Evolutionary conservation across 2,113 vertebrate species (phyloP).

Genomic region (Actenoides hombroni): DNA sequence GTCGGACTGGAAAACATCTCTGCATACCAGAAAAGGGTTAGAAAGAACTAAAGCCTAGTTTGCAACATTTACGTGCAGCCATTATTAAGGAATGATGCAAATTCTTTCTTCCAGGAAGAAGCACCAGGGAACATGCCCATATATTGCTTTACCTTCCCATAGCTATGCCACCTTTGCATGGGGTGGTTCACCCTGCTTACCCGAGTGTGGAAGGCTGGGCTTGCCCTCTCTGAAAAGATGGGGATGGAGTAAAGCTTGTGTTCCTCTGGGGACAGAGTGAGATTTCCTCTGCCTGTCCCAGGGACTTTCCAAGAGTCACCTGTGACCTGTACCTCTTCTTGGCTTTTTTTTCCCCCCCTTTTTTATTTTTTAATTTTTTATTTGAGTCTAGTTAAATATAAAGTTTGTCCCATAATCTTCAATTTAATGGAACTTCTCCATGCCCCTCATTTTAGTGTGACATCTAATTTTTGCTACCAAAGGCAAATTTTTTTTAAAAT

Average conservation of each 20-base stretch:
- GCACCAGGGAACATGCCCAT: neutral
- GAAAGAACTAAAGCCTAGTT: neutral
- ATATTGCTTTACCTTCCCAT: neutral
- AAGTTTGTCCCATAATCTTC: neutral
- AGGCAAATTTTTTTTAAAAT: neutral
- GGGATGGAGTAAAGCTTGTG: neutral
- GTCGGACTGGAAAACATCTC: neutral
- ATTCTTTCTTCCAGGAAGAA: conserved; percentile 22
- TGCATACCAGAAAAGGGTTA: neutral
- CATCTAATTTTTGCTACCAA: neutral
- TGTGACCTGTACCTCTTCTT: neutral
- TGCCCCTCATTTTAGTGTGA: neutral
- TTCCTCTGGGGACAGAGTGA: neutral
- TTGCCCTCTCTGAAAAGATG: neutral
- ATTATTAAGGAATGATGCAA: conserved; percentile 14
- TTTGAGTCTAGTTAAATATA: neutral
- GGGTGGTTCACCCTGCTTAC: neutral
- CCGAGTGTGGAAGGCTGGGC: neutral
- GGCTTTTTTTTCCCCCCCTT: no score
- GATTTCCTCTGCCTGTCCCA: neutral
- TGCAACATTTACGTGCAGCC: neutral
- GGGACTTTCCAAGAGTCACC: neutral
- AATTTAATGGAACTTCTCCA: neutral
- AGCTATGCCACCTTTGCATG: neutral
- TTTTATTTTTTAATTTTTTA: neutral